Percentiles rank a stretch among this genome's conserved stretches.
Conservation (phyloP, 2,113 vertebrate species). For the Tyto alba region DNA sequence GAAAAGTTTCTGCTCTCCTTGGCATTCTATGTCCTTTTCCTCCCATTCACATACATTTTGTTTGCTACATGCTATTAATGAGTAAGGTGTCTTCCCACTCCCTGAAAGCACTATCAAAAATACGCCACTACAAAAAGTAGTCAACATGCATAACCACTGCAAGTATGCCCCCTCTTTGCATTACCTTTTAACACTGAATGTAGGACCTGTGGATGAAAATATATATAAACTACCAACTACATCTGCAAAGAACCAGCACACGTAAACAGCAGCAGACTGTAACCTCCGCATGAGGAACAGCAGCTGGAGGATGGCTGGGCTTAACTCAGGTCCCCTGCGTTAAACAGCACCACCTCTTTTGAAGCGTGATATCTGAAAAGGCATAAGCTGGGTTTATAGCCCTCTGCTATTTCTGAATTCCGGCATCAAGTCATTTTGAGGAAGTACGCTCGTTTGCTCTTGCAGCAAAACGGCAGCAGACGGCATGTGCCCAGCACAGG, state of each 20-base stretch:
- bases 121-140: background rate
- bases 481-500: accelerated
- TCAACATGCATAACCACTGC: background rate
- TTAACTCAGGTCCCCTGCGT: background rate
- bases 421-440: background rate
- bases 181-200: background rate
- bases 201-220: background rate
- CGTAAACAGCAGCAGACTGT: background rate
- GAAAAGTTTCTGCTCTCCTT: background rate
- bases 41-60: background rate
- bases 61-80: background rate
- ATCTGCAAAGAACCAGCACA: background rate
- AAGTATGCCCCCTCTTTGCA: background rate
- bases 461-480: background rate
- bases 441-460: background rate
- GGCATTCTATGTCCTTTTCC: background rate
- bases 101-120: background rate
- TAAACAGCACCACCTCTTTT: background rate
- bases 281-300: background rate
- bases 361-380: background rate
- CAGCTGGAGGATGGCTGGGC: background rate
- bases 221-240: background rate
- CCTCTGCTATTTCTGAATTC: background rate
- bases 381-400: accelerated
- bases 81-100: background rate